phyloP scores from a whole-genome alignment of 2,113 vertebrate genomes.

The Cnemophilus loriae region DNA sequence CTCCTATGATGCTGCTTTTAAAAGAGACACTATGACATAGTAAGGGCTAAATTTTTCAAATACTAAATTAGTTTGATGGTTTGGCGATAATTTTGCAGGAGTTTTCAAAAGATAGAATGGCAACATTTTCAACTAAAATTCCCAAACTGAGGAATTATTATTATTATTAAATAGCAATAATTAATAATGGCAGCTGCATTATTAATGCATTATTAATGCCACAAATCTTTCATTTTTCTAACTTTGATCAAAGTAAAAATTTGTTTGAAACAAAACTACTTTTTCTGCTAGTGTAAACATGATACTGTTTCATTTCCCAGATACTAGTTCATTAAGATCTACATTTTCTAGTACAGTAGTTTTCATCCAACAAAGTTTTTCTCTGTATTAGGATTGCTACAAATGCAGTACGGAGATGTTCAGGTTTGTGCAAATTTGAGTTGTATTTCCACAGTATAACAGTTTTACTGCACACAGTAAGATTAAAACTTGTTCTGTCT shows the following conservation, averaged over 20 bases:
- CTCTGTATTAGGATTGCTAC: background rate
- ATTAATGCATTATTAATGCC: background rate
- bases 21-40: background rate
- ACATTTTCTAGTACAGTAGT: background rate
- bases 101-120: background rate
- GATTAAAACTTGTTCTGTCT: background rate
- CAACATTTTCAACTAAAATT: background rate
- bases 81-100: background rate
- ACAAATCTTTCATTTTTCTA: background rate
- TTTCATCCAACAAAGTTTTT: background rate
- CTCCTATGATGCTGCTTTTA: rapidly evolving
- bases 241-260: background rate
- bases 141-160: too few species aligned
- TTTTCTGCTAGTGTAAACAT: background rate
- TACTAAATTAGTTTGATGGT: background rate
- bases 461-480: background rate
- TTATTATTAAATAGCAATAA: too few species aligned
- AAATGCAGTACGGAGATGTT: background rate
- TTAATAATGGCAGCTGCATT: background rate
- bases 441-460: background rate
- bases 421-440: background rate
- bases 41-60: background rate
- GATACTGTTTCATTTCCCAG: background rate
- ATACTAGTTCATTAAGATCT: background rate
- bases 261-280: background rate